Evolutionary conservation across 2,797 vertebrate genomes (phyloP), one percentile per base, ranked within the genome.

Genomic region (Heliangelus exortis): DNA sequence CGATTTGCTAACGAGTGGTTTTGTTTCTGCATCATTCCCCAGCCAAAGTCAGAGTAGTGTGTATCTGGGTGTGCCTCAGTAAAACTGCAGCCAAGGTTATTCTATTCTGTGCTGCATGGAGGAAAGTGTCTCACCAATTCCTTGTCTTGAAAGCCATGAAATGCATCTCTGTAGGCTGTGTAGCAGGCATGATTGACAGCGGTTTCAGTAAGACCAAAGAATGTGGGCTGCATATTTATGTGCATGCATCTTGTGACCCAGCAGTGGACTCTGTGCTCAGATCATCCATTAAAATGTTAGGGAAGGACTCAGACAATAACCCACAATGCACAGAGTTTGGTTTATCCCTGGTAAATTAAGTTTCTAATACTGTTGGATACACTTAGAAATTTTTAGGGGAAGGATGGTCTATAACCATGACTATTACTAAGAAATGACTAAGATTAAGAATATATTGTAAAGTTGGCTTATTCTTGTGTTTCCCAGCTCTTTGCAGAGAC

Each of bases 141-240:
- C 51, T n/a, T 17, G 15, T 31, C 34, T 33, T 15, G 51, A 75
- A 89, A 69, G 23, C 58, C 26, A 23, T 7, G 53, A 63, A 83
- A 89, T 67, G 29, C 63, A 76, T 57, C 50, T 78, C 58, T 72
- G 39, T 15, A 25, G 88, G 36, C 80, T 89, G 33, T 82, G 74
- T 29, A 15, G 69, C 57, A 79, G 48, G 25, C 53, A 0, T 69
- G 84, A 93, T 23, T 78, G 93, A 79, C 76, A 83, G 63, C 2
- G 0, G 50, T 84, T 89, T 69, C 76, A 86, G 73, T 69, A 69
- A 73, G 84, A 65, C 39, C 69, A 54, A 41, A 53, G 51, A 67
- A 84, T 5, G 14, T 39, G 55, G 33, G 55, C 59, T 96, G 89
- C 79, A 82, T 93, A 29, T 88, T 88, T 88, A 90, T 86, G 33